Conservation (phyloP, 2,797 vertebrate genomes). For the Merluccius polli region DNA sequence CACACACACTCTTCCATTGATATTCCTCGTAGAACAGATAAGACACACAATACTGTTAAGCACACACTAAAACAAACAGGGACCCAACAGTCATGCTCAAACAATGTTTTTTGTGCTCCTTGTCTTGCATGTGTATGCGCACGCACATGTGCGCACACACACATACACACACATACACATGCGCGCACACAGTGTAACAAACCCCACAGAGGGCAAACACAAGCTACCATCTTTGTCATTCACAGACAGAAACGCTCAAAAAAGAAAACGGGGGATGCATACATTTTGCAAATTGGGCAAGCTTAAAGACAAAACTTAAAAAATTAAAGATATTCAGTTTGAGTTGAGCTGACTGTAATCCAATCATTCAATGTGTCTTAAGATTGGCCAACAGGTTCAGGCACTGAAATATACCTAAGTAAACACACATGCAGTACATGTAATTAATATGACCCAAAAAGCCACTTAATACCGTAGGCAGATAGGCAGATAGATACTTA, state of each 20-base stretch:
- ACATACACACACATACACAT: background rate
- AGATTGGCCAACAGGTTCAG: background rate
- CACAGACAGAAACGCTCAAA: background rate
- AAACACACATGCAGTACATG: background rate
- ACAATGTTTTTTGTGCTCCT: conserved; percentile 10
- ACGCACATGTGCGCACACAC: conserved; percentile 28
- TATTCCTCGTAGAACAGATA: background rate
- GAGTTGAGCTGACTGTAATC: background rate
- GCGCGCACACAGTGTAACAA: background rate
- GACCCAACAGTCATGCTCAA: conserved; percentile 30
- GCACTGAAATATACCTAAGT: background rate
- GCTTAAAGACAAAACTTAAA: background rate
- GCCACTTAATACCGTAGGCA: background rate
- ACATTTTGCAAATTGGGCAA: background rate
- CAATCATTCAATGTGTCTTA: background rate
- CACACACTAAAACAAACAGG: background rate
- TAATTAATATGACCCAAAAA: background rate
- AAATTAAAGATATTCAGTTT: background rate
- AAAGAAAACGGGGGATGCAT: background rate
- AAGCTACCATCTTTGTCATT: background rate
- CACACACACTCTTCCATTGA: background rate
- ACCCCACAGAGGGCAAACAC: background rate
- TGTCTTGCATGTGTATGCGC: conserved; percentile 23
- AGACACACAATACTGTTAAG: background rate
- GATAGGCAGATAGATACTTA: background rate